Percentiles rank a stretch among this genome's conserved stretches.
These are phyloP conservation scores for Capreolus pygargus DNA, from an alignment of 2,113 vertebrate genomes.

Conservation along the genomic window DNA sequence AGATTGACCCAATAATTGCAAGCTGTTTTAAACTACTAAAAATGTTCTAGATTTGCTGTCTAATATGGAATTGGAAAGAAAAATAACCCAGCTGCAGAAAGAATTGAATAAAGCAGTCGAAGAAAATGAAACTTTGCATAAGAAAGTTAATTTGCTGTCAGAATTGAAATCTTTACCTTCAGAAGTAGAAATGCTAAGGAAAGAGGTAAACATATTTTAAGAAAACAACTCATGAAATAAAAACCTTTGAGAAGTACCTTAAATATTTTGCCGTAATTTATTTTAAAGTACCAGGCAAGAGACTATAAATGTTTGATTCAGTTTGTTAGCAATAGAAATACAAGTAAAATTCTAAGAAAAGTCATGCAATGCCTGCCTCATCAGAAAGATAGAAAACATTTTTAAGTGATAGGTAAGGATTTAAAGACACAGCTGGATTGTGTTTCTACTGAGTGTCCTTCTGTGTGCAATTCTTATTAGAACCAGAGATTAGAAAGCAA, in stretches of 20 bases:
- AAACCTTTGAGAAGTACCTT: background rate
- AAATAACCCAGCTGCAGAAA: constrained; percentile 77
- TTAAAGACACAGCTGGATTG: background rate
- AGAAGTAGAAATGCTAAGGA: constrained; percentile 80
- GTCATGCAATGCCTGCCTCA: background rate
- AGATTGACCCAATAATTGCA: background rate
- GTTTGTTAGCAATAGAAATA: background rate
- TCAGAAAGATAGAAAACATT: background rate
- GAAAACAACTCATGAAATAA: background rate
- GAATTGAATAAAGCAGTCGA: constrained; percentile 80
- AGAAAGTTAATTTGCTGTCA: constrained; percentile 76
- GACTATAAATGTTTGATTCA: background rate
- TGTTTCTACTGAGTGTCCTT: background rate
- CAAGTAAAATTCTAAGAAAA: background rate
- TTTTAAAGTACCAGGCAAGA: background rate
- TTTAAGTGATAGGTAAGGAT: background rate
- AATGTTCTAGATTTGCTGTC: constrained; percentile 70
- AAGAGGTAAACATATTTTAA: constrained; percentile 78
- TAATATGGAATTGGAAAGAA: constrained; percentile 83
- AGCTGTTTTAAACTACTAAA: background rate
- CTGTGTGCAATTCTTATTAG: background rate
- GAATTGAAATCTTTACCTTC: constrained; percentile 70
- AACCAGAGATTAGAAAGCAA: background rate
- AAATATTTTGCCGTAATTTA: background rate
- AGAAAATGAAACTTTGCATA: constrained; percentile 77